These are phyloP conservation scores for Leptarthrus brevirostris DNA, from an alignment of 2,888 invertebrate species.

Conservation along the genomic window DNA sequence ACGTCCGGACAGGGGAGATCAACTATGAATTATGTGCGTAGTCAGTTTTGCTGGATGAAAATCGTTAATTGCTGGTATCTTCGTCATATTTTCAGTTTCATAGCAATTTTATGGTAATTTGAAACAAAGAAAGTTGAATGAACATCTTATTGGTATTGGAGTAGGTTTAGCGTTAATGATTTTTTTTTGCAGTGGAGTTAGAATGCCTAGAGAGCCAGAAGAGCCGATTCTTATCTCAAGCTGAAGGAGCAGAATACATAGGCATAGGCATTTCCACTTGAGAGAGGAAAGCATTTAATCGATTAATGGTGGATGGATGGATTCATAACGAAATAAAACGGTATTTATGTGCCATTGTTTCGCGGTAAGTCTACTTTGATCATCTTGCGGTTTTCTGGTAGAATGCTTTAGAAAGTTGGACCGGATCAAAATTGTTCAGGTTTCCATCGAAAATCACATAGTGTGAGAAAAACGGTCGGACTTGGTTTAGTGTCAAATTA, in stretches of 20 bases:
- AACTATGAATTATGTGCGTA: conserved; percentile 47
- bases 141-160: conserved; percentile 38
- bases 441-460: no score
- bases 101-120: conserved; percentile 46
- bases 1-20: conserved; percentile 29
- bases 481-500: no score
- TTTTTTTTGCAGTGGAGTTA: no score
- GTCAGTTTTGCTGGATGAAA: conserved; percentile 47
- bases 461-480: no score
- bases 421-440: no score
- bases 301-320: conserved; percentile 19
- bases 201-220: not conserved
- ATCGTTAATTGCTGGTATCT: conserved; percentile 47
- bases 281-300: conserved; percentile 23
- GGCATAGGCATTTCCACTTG: no score
- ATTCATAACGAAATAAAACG: not conserved
- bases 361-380: no score
- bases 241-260: conserved; percentile 14
- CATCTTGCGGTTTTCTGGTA: no score
- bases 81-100: conserved; percentile 35
- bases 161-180: conserved; percentile 4
- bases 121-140: conserved; percentile 44
- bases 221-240: conserved; percentile 24
- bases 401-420: no score
- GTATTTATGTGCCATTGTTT: not conserved